Evolutionary conservation across 1,140 invertebrate genomes (phyloP).

Genomic region (Batillaria attramentaria): DNA sequence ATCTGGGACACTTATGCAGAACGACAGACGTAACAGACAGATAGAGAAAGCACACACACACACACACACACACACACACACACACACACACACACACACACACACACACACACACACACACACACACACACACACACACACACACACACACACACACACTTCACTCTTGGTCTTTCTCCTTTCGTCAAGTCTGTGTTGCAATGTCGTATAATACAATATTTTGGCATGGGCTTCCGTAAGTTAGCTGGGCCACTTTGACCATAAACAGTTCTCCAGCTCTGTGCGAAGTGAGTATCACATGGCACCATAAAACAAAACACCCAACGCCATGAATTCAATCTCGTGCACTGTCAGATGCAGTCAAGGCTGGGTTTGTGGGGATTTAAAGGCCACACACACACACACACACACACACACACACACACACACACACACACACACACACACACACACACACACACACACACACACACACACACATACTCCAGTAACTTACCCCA

Average conservation of each 20-base stretch:
- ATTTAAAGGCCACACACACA: not conserved
- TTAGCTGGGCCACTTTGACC: too few species aligned
- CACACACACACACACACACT: not conserved
- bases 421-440: not conserved
- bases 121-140: not conserved
- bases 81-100: not conserved
- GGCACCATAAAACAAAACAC: not conserved
- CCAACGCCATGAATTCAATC: not conserved
- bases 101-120: not conserved
- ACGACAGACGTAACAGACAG: too few species aligned
- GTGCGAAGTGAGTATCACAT: not conserved
- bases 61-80: not conserved
- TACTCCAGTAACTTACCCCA: not conserved
- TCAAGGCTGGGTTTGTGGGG: too few species aligned
- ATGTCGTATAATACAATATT: too few species aligned
- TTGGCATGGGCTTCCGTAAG: too few species aligned
- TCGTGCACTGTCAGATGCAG: too few species aligned
- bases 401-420: not conserved
- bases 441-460: not conserved
- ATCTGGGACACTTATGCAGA: too few species aligned
- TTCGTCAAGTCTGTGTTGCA: too few species aligned
- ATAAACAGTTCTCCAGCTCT: too few species aligned
- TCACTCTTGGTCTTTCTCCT: too few species aligned
- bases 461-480: not conserved
- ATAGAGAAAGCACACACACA: conserved; percentile 9